These are phyloP conservation scores for Chromoteleia sp. DNA, from an alignment of 2,888 invertebrate genomes.

Conservation along the genomic window DNA sequence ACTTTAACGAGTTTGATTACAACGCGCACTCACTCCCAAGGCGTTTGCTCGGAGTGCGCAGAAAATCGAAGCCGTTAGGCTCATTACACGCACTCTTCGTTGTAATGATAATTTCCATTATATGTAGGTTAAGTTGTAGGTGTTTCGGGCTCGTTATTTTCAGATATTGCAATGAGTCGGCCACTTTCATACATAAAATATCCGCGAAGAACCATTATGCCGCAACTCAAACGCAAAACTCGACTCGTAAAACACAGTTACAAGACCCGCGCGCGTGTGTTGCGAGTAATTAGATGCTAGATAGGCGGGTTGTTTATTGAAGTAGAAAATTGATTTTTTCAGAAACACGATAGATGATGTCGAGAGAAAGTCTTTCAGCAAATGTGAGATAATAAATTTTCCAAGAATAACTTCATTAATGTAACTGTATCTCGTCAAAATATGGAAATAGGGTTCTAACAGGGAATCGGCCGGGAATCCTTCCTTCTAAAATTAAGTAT, in stretches of 20 bases:
- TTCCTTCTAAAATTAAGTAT: no score
- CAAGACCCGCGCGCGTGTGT: slow-evolving; percentile 40
- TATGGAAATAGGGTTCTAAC: no score
- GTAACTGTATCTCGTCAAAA: no score
- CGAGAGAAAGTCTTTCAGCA: slow-evolving; percentile 39
- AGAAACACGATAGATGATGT: slow-evolving; percentile 6
- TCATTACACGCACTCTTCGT: slow-evolving; percentile 67
- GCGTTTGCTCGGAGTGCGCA: slow-evolving; percentile 26
- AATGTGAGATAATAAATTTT: neutral
- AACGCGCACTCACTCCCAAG: slow-evolving; percentile 58
- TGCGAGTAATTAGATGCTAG: slow-evolving; percentile 54
- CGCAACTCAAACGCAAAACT: slow-evolving; percentile 31
- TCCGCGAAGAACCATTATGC: slow-evolving; percentile 30
- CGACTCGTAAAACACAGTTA: slow-evolving; percentile 22
- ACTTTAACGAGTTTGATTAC: slow-evolving; percentile 70
- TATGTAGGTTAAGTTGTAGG: slow-evolving; percentile 68
- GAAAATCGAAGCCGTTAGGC: slow-evolving; percentile 70
- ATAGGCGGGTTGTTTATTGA: slow-evolving; percentile 48
- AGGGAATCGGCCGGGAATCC: no score
- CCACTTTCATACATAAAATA: slow-evolving; percentile 41
- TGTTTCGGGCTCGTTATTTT: slow-evolving; percentile 65
- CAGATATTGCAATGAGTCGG: slow-evolving; percentile 49
- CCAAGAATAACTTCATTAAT: no score
- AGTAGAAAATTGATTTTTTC: slow-evolving; percentile 48
- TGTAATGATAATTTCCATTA: slow-evolving; percentile 69